These are phyloP conservation scores for Nanorana parkeri DNA, from an alignment of 2,113 vertebrate genomes.

Conservation along the genomic window DNA sequence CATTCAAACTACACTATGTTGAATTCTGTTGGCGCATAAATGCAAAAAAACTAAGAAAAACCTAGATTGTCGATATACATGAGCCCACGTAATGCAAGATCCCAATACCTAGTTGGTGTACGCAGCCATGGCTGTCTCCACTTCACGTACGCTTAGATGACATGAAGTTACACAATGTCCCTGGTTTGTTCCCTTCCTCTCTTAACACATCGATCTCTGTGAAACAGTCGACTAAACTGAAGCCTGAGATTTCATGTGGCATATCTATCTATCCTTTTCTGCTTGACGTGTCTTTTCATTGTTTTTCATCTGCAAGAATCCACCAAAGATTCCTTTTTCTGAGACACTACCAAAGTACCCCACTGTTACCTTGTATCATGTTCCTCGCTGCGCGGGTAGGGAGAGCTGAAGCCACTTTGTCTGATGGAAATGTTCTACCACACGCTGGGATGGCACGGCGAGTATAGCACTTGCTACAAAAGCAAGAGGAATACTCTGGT, in stretches of 20 bases:
- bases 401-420: conserved; percentile 63
- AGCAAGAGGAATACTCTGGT: conserved; percentile 53
- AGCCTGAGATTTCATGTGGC: conserved; percentile 40
- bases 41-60: too few species aligned
- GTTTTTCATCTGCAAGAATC: conserved; percentile 55
- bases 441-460: conserved; percentile 57
- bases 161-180: not conserved
- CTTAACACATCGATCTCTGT: conserved; percentile 4
- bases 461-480: conserved; percentile 44
- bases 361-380: conserved; percentile 53
- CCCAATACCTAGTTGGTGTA: too few species aligned
- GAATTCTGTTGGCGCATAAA: too few species aligned
- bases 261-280: conserved; percentile 48
- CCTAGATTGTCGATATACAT: too few species aligned
- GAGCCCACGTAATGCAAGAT: too few species aligned
- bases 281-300: conserved; percentile 42
- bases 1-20: too few species aligned
- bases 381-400: conserved; percentile 51
- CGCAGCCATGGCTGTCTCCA: too few species aligned
- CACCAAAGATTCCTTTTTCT: conserved; percentile 49
- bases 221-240: not conserved
- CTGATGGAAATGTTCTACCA: conserved; percentile 61
- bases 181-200: not conserved
- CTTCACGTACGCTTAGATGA: not conserved
- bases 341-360: conserved; percentile 56